A percentile compares a stretch with the other conserved stretches of the same genome.
phyloP scores from a whole-genome alignment of 2,797 vertebrate species.

The Hapalemur alaotrensis region DNA sequence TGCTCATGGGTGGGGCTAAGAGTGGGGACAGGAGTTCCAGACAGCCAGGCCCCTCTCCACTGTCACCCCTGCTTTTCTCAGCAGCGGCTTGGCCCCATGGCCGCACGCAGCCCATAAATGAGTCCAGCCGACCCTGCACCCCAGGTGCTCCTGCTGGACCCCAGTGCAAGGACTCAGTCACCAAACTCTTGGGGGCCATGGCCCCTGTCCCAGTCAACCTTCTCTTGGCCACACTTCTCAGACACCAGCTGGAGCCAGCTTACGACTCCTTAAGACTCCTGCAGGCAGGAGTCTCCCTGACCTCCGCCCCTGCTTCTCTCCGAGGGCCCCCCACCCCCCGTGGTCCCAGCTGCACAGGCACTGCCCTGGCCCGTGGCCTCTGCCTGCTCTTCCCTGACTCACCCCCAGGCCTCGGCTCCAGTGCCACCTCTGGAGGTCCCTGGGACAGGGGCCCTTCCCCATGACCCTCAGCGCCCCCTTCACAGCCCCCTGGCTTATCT shows the following conservation, averaged over 20 bases:
- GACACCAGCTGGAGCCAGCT: background rate
- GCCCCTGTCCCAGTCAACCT: accelerated
- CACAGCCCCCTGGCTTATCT: background rate
- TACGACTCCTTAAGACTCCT: no score
- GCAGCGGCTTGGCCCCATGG: background rate
- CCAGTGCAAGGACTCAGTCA: background rate
- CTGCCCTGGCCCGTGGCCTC: background rate
- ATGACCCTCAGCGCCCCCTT: accelerated
- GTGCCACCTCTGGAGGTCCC: accelerated
- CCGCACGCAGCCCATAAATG: accelerated
- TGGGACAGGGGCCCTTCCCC: no score
- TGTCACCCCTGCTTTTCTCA: background rate
- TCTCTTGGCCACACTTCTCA: no score
- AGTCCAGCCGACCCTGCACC: background rate
- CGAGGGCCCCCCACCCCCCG: accelerated
- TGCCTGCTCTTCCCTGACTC: background rate
- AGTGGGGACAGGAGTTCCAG: background rate
- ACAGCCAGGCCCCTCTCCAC: background rate
- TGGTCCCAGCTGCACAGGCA: accelerated
- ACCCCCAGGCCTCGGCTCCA: accelerated
- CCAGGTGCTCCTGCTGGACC: background rate
- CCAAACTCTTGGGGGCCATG: accelerated
- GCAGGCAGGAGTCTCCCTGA: background rate
- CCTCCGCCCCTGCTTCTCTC: background rate
- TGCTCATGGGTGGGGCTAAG: background rate